Evolutionary conservation across 1,140 invertebrate species (phyloP), one percentile per base, ranked within the genome.

Genomic region (Drosophila subobscura): DNA sequence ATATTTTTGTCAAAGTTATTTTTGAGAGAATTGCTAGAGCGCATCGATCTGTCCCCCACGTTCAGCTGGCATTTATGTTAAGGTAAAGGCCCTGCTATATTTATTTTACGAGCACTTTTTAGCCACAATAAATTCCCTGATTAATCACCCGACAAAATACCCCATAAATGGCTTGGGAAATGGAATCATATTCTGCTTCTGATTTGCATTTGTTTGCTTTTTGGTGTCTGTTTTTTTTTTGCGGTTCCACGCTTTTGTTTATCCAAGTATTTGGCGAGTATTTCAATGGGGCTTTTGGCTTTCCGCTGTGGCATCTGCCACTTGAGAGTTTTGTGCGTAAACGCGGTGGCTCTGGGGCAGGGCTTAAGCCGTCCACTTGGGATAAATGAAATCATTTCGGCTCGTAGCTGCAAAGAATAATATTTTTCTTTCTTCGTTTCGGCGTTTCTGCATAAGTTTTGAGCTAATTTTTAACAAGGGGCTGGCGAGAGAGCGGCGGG

Each of bases 301-400:
- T 20, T 20, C 16, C 64, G 55, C 40, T 40, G 25, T 22, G 22
- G 23, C 27, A 0, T 33, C 29, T 33, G 7, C 7, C 29, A 29
- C 37, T 52, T 52, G 46, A 44, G 27, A 23, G 20, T 25, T 41
- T 45, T 65, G 53, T 74, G 71, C 71, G 71, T 74, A 74, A 74
- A 40, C 71, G 71, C 71, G 71, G 71, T 74, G 71, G 71, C 71
- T 74, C 44, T 74, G 71, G 71, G 71, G 59, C 71, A 74, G 49
- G 33, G 59, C 71, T 74, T 74, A 74, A 74, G 59, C 46, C 14
- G 29, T 27, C 33, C 25, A 68, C 64, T 74, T 74, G 72, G 70
- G 59, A 47, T 42, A 74, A 52, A 74, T 74, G 25, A 27, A 27
- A 27, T 27, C 25, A 74, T 74, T 74, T 52, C 70, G 59, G 71